These are phyloP conservation scores for Polyodon spathula DNA, from an alignment of 2,113 vertebrate genomes.

Conservation along the genomic window DNA sequence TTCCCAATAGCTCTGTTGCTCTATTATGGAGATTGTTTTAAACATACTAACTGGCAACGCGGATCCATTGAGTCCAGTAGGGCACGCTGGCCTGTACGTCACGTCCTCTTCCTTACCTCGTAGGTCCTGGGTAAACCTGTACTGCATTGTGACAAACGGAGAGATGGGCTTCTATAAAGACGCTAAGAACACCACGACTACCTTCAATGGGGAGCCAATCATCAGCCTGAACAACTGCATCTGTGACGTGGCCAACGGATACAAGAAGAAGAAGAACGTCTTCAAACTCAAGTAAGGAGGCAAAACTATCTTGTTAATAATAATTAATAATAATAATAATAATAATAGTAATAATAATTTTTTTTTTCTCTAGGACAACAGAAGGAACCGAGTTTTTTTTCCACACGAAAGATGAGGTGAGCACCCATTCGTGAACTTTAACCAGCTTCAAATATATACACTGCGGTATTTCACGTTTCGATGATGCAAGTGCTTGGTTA, in stretches of 20 bases:
- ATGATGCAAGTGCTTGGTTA: too few species aligned
- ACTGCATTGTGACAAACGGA: slow-evolving; percentile 83
- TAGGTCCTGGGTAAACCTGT: slow-evolving; percentile 91
- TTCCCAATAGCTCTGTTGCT: too few species aligned
- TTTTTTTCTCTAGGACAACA: slow-evolving; percentile 60
- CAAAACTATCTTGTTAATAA: too few species aligned
- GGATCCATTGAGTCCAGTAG: too few species aligned
- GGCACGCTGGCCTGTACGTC: too few species aligned
- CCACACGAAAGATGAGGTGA: slow-evolving; percentile 88
- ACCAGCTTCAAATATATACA: too few species aligned
- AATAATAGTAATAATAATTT: too few species aligned
- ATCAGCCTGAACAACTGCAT: slow-evolving; percentile 70
- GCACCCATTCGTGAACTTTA: slow-evolving; percentile 9
- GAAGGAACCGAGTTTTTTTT: slow-evolving; percentile 85
- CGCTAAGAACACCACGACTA: slow-evolving; percentile 61
- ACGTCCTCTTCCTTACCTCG: slow-evolving; percentile 12
- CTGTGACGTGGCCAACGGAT: slow-evolving; percentile 78
- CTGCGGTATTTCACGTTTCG: too few species aligned
- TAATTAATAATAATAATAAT: too few species aligned
- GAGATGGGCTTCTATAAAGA: slow-evolving; percentile 93
- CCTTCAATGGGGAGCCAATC: slow-evolving; percentile 74
- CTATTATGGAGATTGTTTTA: too few species aligned
- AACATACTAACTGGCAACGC: too few species aligned
- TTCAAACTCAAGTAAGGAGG: slow-evolving; percentile 80
- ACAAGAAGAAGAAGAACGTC: slow-evolving; percentile 96